phyloP scores from a whole-genome alignment of 2,113 vertebrate species.

The mouse (Mus musculus) region DNA sequence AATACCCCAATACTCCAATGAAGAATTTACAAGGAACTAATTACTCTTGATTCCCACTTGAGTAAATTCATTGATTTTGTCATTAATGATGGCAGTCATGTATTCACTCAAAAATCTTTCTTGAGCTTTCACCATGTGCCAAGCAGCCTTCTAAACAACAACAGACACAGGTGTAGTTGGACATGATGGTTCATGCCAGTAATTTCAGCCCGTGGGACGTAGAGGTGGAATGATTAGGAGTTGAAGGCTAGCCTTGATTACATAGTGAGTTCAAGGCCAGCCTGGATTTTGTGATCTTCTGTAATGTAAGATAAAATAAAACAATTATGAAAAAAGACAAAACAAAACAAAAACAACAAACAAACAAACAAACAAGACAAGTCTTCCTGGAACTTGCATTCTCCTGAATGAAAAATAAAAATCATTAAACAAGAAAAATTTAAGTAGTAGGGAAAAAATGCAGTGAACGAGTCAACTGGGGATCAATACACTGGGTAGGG shows the following conservation, averaged over 20 bases:
- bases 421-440: conserved; percentile 15
- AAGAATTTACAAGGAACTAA: not conserved
- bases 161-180: not conserved
- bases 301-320: not conserved
- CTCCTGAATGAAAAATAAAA: conserved; percentile 6
- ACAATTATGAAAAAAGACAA: not conserved
- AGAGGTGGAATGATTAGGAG: not conserved
- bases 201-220: not conserved
- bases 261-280: not conserved
- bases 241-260: not conserved
- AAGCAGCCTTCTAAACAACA: not conserved
- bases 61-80: not conserved
- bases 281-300: too few relatives aligned
- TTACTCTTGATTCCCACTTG: not conserved
- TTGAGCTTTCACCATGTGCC: not conserved
- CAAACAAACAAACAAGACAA: not conserved
- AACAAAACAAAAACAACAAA: not conserved
- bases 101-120: conserved; percentile 8
- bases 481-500: not conserved
- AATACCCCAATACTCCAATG: not conserved
- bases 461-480: not conserved
- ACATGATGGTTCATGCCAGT: not conserved
- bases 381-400: not conserved
- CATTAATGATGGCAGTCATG: not conserved
- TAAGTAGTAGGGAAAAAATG: not conserved